These are phyloP conservation scores for Fratercula arctica DNA, from an alignment of 2,797 vertebrate species.

Conservation along the genomic window DNA sequence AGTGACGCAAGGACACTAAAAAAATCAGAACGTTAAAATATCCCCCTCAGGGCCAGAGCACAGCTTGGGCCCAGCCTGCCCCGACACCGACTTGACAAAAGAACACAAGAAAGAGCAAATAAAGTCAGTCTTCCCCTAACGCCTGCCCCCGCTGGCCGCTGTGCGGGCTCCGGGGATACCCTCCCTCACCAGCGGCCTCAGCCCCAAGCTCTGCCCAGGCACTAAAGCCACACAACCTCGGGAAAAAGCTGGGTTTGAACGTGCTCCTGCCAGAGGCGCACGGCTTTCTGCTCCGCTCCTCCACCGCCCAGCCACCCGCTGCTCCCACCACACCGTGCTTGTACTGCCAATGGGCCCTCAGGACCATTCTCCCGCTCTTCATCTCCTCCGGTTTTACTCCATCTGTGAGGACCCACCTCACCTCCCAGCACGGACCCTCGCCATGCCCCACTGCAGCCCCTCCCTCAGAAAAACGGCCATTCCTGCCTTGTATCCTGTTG, in stretches of 20 bases:
- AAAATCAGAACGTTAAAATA: neutral
- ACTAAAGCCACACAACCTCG: neutral
- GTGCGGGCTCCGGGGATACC: neutral
- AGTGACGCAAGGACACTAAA: neutral
- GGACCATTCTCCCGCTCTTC: no score
- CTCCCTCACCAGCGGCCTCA: no score
- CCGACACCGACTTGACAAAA: no score
- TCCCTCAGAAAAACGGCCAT: neutral
- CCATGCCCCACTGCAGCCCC: neutral
- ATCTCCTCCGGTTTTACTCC: neutral
- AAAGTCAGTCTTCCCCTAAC: neutral
- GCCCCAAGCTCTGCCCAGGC: neutral
- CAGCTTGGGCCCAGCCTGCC: neutral
- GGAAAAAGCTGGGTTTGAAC: neutral
- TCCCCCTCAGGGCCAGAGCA: neutral
- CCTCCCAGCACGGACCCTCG: neutral
- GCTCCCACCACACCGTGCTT: no score
- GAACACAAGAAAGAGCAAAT: neutral
- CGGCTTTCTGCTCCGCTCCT: no score
- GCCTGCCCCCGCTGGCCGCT: accelerated
- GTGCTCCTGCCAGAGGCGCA: no score
- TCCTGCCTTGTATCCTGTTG: neutral
- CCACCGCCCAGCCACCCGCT: no score
- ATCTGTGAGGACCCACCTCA: neutral
- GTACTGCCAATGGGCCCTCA: neutral